Percentiles rank a stretch among this genome's conserved stretches.
Conservation (phyloP, 2,888 invertebrate genomes). For the Cancer borealis region DNA sequence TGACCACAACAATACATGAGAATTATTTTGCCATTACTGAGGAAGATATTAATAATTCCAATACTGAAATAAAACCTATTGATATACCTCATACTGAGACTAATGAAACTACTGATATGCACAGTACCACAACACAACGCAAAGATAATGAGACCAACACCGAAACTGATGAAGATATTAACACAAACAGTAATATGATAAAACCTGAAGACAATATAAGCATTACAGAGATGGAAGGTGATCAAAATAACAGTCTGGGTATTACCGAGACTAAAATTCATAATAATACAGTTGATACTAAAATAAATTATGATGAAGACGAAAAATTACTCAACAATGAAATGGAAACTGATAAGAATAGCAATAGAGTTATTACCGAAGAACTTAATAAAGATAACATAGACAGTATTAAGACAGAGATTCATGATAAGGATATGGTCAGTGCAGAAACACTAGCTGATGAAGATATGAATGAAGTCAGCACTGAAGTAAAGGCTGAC, state of each 20-base stretch:
- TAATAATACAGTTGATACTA: background rate
- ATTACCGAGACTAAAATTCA: background rate
- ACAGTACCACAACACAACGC: background rate
- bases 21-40: background rate
- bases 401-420: background rate
- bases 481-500: background rate
- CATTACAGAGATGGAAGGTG: too few species aligned
- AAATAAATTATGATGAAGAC: background rate
- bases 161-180: background rate
- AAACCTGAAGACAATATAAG: too few species aligned
- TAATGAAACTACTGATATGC: background rate
- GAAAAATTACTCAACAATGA: background rate
- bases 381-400: background rate
- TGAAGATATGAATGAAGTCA: background rate
- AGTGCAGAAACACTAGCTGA: background rate
- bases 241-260: background rate
- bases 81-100: background rate
- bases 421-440: background rate
- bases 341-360: background rate
- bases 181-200: too few species aligned
- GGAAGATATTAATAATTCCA: background rate
- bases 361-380: background rate
- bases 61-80: background rate
- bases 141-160: background rate
- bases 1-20: background rate